These are phyloP conservation scores for Apteryx mantelli DNA, from an alignment of 2,113 vertebrate species.

Conservation along the genomic window DNA sequence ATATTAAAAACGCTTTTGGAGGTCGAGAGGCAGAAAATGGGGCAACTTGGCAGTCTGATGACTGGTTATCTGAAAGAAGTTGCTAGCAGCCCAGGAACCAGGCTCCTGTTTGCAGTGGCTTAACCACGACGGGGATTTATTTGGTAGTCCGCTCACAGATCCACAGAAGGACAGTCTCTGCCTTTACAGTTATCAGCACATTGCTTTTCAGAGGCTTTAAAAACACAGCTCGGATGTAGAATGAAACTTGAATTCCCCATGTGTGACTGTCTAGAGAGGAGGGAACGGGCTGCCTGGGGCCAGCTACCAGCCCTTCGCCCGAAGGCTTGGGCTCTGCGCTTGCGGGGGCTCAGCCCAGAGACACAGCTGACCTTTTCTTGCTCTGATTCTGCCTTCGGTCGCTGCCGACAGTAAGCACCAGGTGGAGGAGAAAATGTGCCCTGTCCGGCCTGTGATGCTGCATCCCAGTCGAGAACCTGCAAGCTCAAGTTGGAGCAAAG, in stretches of 20 bases:
- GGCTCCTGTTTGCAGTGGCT: not conserved
- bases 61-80: conserved; percentile 43
- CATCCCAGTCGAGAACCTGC: too few relatives aligned
- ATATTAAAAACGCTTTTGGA: conserved; percentile 62
- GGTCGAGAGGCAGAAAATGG: conserved; percentile 57
- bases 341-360: not conserved
- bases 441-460: too few relatives aligned
- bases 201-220: not conserved
- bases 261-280: not conserved
- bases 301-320: too few relatives aligned
- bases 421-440: too few relatives aligned
- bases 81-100: not conserved
- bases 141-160: not conserved
- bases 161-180: not conserved
- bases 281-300: too few relatives aligned
- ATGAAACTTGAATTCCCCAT: not conserved
- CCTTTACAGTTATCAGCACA: not conserved
- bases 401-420: too few relatives aligned
- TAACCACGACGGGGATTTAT: conserved; percentile 34
- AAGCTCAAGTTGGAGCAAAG: not conserved
- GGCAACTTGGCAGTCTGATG: conserved; percentile 43
- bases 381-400: not conserved
- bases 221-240: not conserved
- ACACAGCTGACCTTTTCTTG: not conserved
- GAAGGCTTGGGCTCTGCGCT: not conserved